Evolutionary conservation across 2,888 invertebrate species (phyloP), one percentile per base, ranked within the genome.

Genomic region (Tiliacea aurago): DNA sequence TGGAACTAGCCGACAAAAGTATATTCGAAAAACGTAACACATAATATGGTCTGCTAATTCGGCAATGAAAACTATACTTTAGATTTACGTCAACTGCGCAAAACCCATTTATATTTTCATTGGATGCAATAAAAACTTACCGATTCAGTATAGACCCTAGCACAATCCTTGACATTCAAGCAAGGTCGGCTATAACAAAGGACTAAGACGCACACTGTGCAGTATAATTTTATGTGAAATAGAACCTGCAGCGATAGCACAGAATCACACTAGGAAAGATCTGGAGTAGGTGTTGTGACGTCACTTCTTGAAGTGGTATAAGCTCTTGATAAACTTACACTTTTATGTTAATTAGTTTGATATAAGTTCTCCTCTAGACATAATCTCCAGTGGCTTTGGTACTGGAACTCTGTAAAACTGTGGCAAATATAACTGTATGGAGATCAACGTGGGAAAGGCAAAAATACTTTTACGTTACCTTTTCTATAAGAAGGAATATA

Each of bases 141-240:
- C 77, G 76, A 84, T 45, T 66, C n/a, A 45, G 83, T 87, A 91
- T 85, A 47, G 87, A 68, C 85, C 89, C 87, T 78, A 58, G 51
- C 55, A 37, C 4, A 61, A 88, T 88, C 95, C 95, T 89, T 95
- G 95, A 93, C 95, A 95, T 94, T 95, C 93, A 91, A 84, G 77
- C 92, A 94, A 95, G 95, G 95, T 89, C 84, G 62, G 76, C 74
- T 78, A 81, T 82, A 91, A 91, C 91, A 92, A 92, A 92, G 90
- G 63, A 88, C 85, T 86, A 86, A 88, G 86, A 89, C 83, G 79
- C 87, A 80, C 75, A 74, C 84, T 89, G 84, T 70, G 85, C 77
- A 85, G 84, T 87, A 79, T 86, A 84, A 83, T 86, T 89, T 89
- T 88, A 89, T 90, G 85, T 83, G 80, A 76, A 85, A 86, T 76